Evolutionary conservation across 37 sponge, comb jelly and placozoan genomes (phyloP).

Genomic region (Amphimedon queenslandica): DNA sequence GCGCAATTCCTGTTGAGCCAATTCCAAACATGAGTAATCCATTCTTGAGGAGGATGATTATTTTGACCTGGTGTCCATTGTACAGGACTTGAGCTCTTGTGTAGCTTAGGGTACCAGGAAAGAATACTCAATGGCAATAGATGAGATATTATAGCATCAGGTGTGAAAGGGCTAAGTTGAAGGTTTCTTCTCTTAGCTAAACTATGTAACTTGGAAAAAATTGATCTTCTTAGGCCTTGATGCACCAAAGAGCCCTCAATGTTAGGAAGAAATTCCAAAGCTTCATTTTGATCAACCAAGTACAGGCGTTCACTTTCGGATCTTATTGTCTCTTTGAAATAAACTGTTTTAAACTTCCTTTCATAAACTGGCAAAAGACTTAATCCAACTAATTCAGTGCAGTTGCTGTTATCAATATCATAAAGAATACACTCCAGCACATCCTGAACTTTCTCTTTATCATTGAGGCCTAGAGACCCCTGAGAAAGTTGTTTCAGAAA

Average conservation of each 20-base stretch:
- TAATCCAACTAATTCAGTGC: slow-evolving; percentile 9
- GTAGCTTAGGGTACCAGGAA: slow-evolving; percentile 25
- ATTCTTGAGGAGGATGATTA: slow-evolving; percentile 30
- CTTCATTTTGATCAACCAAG: background rate
- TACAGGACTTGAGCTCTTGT: background rate
- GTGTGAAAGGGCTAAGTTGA: slow-evolving; percentile 7
- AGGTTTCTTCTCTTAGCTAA: background rate
- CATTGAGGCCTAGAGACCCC: background rate
- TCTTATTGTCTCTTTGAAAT: background rate
- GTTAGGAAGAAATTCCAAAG: slow-evolving; percentile 18
- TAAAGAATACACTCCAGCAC: slow-evolving; percentile 30
- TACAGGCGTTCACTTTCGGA: background rate
- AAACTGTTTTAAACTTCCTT: background rate
- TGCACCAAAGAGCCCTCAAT: slow-evolving; percentile 1
- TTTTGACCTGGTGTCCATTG: slow-evolving; percentile 25
- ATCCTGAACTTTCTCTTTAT: background rate
- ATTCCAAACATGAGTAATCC: slow-evolving; percentile 45
- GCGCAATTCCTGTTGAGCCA: slow-evolving; percentile 13
- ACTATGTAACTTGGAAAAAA: background rate
- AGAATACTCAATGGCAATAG: slow-evolving; percentile 26
- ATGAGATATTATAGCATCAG: slow-evolving; percentile 6
- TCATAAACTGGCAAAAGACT: slow-evolving; percentile 31
- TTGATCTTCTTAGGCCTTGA: background rate
- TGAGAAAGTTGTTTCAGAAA: background rate
- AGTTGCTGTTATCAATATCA: slow-evolving; percentile 5